Percentiles rank a stretch among this genome's conserved stretches.
phyloP scores from a whole-genome alignment of 2,888 invertebrate genomes.

The Diaprepes abbreviatus region DNA sequence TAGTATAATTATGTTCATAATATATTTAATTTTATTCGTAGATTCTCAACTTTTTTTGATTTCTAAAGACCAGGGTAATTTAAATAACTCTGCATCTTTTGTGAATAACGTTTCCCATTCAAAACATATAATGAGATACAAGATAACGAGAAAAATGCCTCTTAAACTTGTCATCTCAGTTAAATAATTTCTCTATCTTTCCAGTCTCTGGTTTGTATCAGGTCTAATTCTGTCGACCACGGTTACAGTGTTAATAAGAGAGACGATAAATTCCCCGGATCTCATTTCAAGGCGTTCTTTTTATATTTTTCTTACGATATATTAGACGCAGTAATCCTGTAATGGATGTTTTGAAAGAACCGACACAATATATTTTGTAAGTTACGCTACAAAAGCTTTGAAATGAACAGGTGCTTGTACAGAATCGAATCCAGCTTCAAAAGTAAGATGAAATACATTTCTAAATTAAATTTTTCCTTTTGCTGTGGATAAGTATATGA shows the following conservation, averaged over 20 bases:
- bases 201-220: slow-evolving; percentile 35
- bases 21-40: too few species aligned
- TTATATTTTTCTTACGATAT: slow-evolving; percentile 37
- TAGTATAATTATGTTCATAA: too few species aligned
- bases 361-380: slow-evolving; percentile 28
- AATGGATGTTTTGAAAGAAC: slow-evolving; percentile 38
- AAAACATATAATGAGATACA: slow-evolving; percentile 13
- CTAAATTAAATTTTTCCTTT: neutral
- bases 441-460: neutral
- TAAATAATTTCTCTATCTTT: slow-evolving; percentile 35
- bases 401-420: slow-evolving; percentile 21
- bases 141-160: slow-evolving; percentile 36
- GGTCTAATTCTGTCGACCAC: slow-evolving; percentile 41
- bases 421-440: neutral
- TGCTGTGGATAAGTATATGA: too few species aligned
- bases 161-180: slow-evolving; percentile 40
- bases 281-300: slow-evolving; percentile 37
- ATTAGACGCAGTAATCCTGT: slow-evolving; percentile 35
- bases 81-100: too few species aligned
- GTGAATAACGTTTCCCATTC: neutral
- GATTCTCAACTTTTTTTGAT: too few species aligned
- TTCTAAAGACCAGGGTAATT: too few species aligned
- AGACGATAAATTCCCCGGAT: slow-evolving; percentile 38
- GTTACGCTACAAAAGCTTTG: slow-evolving; percentile 14
- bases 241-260: slow-evolving; percentile 40